These are phyloP conservation scores for Nesoenas mayeri DNA, from an alignment of 2,113 vertebrate genomes.

Conservation along the genomic window DNA sequence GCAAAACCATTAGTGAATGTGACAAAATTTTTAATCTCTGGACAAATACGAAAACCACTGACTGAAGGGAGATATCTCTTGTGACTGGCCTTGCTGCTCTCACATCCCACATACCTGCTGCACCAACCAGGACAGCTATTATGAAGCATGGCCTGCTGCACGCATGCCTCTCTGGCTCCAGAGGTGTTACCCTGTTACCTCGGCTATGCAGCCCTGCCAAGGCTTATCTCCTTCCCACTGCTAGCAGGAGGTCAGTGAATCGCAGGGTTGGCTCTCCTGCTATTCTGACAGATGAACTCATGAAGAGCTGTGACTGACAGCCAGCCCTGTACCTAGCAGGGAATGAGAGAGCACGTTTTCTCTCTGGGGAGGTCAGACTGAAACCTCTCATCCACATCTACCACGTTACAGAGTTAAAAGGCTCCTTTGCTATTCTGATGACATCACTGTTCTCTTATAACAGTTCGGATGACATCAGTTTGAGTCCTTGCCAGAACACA, in stretches of 20 bases:
- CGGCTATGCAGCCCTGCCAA: neutral
- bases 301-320: neutral
- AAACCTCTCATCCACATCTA: neutral
- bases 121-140: neutral
- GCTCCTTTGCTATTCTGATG: neutral
- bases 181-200: neutral
- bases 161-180: neutral
- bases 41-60: neutral
- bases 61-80: neutral
- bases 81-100: neutral
- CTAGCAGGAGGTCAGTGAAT: neutral
- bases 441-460: neutral
- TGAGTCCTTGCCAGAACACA: neutral
- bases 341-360: neutral
- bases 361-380: neutral
- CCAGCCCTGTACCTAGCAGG: neutral
- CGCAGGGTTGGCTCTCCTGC: neutral
- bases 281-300: neutral
- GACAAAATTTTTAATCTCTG: neutral
- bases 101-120: neutral
- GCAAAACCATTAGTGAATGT: neutral
- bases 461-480: neutral
- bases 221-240: neutral
- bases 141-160: fast-evolving
- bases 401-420: neutral